Percentiles rank a stretch among this genome's conserved stretches.
Evolutionary conservation across 2,888 invertebrate species (phyloP).

Genomic region (Coronaproctus castanopsis): DNA sequence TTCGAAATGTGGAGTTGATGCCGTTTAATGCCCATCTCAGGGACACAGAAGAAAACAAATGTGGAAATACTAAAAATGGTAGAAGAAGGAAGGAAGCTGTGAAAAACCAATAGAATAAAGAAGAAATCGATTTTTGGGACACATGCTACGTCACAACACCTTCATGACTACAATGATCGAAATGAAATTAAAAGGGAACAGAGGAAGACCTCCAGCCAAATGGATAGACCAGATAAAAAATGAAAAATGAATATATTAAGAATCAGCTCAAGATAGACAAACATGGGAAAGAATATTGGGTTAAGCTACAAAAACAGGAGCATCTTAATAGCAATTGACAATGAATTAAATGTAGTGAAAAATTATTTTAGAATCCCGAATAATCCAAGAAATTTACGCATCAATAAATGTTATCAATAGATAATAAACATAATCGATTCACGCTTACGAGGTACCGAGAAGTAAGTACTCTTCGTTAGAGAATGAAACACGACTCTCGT

Average conservation of each 20-base stretch:
- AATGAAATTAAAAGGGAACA: background rate
- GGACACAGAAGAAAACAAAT: background rate
- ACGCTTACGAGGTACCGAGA: too few species aligned
- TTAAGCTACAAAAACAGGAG: background rate
- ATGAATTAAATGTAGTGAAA: too few species aligned
- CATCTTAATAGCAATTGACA: background rate
- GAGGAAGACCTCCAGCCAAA: background rate
- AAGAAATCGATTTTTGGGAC: background rate
- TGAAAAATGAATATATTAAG: background rate
- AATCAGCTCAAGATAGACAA: background rate
- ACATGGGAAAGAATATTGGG: background rate
- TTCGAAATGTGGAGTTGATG: background rate
- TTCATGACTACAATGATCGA: background rate
- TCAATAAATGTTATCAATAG: too few species aligned
- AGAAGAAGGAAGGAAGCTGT: background rate
- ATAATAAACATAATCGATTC: too few species aligned
- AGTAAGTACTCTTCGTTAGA: too few species aligned
- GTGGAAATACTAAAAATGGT: background rate
- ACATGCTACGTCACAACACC: background rate
- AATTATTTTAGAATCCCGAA: too few species aligned
- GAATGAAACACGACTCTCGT: too few species aligned
- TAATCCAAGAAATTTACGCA: too few species aligned
- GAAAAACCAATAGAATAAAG: background rate
- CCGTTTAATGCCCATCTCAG: background rate
- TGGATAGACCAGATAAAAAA: background rate